A percentile compares a stretch with the other conserved stretches of the same genome.
Evolutionary conservation across 2,888 invertebrate genomes (phyloP).

Genomic region (Diplazon laetatorius): DNA sequence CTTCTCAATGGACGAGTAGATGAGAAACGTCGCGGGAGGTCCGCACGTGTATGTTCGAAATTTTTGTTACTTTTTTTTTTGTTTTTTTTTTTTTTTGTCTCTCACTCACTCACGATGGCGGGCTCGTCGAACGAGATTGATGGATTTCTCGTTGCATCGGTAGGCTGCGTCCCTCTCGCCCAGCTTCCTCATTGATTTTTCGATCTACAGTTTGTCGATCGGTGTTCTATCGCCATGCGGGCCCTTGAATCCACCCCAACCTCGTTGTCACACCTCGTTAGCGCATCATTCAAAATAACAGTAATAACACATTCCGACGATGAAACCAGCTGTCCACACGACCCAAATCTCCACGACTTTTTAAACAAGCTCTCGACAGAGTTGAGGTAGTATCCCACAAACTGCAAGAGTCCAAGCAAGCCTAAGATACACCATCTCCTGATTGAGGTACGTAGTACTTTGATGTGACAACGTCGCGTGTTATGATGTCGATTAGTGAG

Average conservation of each 20-base stretch:
- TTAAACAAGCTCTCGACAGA: too few relatives aligned
- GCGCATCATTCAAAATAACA: conserved; percentile 77
- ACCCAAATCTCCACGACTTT: too few relatives aligned
- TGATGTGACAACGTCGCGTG: too few relatives aligned
- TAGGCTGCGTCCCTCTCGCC: too few relatives aligned
- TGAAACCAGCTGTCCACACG: too few relatives aligned
- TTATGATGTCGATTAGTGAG: too few relatives aligned
- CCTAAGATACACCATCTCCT: too few relatives aligned
- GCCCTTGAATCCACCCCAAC: conserved; percentile 25
- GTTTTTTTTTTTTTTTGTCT: too few relatives aligned
- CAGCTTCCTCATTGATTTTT: conserved; percentile 40
- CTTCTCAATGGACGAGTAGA: conserved; percentile 75
- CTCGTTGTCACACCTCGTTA: conserved; percentile 78
- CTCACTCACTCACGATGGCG: conserved; percentile 71
- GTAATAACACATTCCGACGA: conserved; percentile 69
- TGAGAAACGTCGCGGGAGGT: conserved; percentile 81
- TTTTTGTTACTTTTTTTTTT: too few relatives aligned
- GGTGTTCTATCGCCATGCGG: neutral
- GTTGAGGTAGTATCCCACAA: too few relatives aligned
- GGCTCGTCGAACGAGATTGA: conserved; percentile 75
- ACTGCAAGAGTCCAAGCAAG: too few relatives aligned
- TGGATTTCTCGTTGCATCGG: conserved; percentile 76
- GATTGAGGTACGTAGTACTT: too few relatives aligned
- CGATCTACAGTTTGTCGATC: conserved; percentile 32
- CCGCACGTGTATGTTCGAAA: conserved; percentile 54